Conservation (phyloP, 1,140 invertebrate species). For the Trichoplusia ni region DNA sequence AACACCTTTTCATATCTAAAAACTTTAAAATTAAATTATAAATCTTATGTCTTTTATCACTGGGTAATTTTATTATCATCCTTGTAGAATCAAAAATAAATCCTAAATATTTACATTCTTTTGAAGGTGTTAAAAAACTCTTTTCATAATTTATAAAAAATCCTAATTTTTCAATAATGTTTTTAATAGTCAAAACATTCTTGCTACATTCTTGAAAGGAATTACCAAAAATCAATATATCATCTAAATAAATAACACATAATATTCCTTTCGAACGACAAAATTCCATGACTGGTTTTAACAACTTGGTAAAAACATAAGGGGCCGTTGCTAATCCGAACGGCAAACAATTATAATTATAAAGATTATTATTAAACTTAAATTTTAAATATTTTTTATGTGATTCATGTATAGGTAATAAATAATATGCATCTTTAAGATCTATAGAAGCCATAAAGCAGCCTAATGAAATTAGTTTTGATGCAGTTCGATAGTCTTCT, state of each 20-base stretch:
- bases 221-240: constrained; percentile 37
- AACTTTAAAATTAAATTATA: no score
- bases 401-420: constrained; percentile 27
- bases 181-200: constrained; percentile 24
- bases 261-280: constrained; percentile 26
- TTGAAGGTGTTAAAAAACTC: no score
- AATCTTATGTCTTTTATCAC: no score
- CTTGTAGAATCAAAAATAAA: no score
- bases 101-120: no score
- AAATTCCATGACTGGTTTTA: constrained; percentile 31
- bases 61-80: no score
- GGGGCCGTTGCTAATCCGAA: constrained; percentile 38
- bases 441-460: constrained; percentile 39
- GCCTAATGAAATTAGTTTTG: constrained; percentile 20
- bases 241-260: constrained; percentile 35
- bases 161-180: constrained; percentile 30
- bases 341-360: constrained; percentile 32
- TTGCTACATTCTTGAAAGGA: constrained; percentile 11
- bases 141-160: constrained; percentile 38
- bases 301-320: constrained; percentile 37
- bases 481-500: constrained; percentile 35
- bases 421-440: constrained; percentile 43
- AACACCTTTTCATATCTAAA: no score
- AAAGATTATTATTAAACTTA: constrained; percentile 20
- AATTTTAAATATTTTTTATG: constrained; percentile 37